A percentile compares a stretch with the other conserved stretches of the same genome.
These are phyloP conservation scores for Blastomussa wellsi DNA, from an alignment of 92 coral and sea anemone species.

Conservation along the genomic window DNA sequence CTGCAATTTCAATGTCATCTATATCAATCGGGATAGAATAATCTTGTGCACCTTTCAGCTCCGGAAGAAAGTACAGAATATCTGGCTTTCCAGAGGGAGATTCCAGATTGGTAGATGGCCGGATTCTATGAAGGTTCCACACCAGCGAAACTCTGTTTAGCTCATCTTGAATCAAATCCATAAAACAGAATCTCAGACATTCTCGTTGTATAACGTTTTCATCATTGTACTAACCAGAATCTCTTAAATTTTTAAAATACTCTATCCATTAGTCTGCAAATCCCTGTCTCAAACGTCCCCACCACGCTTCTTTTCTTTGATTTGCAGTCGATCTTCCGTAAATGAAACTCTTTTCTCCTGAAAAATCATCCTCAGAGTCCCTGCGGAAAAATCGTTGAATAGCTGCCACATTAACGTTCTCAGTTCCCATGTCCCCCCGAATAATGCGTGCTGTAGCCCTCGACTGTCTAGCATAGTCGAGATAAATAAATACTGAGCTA, in stretches of 20 bases:
- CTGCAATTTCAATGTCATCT: slow-evolving; percentile 46
- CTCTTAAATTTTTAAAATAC: not conserved
- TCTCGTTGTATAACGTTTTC: slow-evolving; percentile 25
- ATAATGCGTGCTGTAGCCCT: slow-evolving; percentile 13
- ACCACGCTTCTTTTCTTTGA: slow-evolving; percentile 61
- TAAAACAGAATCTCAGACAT: slow-evolving; percentile 34
- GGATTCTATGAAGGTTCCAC: slow-evolving; percentile 51
- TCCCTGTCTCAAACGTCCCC: slow-evolving; percentile 27
- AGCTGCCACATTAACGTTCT: slow-evolving; percentile 29
- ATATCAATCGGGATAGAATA: slow-evolving; percentile 31
- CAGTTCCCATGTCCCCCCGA: slow-evolving; percentile 29
- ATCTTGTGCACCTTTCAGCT: slow-evolving; percentile 31
- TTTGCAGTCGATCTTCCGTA: slow-evolving; percentile 43
- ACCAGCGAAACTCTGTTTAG: slow-evolving; percentile 43
- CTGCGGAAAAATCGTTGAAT: slow-evolving; percentile 51
- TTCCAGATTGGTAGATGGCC: slow-evolving; percentile 43
- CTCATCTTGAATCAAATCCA: slow-evolving; percentile 43
- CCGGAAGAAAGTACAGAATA: slow-evolving; percentile 49
- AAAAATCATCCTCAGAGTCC: slow-evolving; percentile 25
- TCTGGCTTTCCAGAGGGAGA: slow-evolving; percentile 54
- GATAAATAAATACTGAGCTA: slow-evolving; percentile 7
- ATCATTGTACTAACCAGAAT: slow-evolving; percentile 31
- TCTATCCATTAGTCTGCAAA: slow-evolving; percentile 29
- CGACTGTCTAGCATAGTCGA: slow-evolving; percentile 9
- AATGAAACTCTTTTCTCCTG: slow-evolving; percentile 43